A percentile compares a stretch with the other conserved stretches of the same genome.
These are phyloP conservation scores for Calycopis cecrops DNA, from an alignment of 1,140 invertebrate genomes.

Conservation along the genomic window DNA sequence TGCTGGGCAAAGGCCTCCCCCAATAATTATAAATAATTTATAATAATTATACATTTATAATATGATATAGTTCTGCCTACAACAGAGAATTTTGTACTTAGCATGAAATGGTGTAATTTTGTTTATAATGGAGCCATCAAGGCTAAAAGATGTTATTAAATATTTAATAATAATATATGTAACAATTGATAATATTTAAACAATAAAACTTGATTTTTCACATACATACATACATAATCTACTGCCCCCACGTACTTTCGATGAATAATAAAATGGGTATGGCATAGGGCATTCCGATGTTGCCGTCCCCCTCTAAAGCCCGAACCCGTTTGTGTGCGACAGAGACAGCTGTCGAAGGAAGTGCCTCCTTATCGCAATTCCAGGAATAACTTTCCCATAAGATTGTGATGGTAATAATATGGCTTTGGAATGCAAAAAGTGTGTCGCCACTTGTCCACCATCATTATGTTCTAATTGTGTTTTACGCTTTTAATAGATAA, in stretches of 20 bases:
- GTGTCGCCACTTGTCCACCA: conserved; percentile 25
- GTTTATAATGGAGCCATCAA: too few relatives aligned
- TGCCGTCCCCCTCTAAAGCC: conserved; percentile 31
- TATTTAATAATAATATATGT: too few relatives aligned
- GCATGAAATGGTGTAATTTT: too few relatives aligned
- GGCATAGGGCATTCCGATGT: conserved; percentile 49
- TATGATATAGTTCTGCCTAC: too few relatives aligned
- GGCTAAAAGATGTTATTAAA: too few relatives aligned
- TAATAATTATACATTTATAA: too few relatives aligned
- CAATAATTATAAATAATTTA: too few relatives aligned
- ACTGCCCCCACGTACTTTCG: conserved; percentile 37
- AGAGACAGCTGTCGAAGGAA: conserved; percentile 48
- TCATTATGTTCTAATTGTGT: not conserved
- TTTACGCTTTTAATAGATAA: not conserved
- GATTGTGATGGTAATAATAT: conserved; percentile 48
- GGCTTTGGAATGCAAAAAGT: conserved; percentile 63
- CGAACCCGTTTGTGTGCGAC: conserved; percentile 24
- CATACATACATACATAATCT: conserved; percentile 33
- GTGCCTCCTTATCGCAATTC: conserved; percentile 64
- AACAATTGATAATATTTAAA: conserved; percentile 22
- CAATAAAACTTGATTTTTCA: conserved; percentile 28
- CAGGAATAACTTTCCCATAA: conserved; percentile 70
- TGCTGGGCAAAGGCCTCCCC: too few relatives aligned
- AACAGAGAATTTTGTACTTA: too few relatives aligned
- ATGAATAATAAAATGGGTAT: conserved; percentile 60